Conservation (phyloP, 2,113 vertebrate species). For the Eudyptes chrysolophus region DNA sequence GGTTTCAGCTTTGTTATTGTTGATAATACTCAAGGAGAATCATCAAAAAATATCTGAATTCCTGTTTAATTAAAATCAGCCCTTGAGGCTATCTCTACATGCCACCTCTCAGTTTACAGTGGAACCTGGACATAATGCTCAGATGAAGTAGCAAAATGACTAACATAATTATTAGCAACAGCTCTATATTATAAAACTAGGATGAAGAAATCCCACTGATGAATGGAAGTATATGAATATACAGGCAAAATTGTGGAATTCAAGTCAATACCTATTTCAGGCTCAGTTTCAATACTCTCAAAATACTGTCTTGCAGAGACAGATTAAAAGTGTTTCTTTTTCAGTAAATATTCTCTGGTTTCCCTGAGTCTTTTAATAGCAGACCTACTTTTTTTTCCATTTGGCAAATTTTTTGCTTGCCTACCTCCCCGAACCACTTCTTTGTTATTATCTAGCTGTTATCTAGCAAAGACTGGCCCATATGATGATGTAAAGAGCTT, state of each 20-base stretch:
- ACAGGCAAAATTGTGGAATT: not conserved
- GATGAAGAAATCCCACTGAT: not conserved
- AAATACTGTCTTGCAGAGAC: not conserved
- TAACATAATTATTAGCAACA: not conserved
- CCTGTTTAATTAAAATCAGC: not conserved
- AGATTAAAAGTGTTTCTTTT: not conserved
- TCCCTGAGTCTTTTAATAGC: not conserved
- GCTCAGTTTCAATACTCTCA: not conserved
- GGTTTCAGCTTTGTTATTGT: slow-evolving; percentile 11
- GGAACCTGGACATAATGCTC: not conserved
- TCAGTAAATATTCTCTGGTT: not conserved
- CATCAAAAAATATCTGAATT: not conserved
- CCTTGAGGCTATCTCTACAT: not conserved
- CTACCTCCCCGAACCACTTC: not conserved
- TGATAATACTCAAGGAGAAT: not conserved
- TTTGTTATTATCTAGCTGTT: not conserved
- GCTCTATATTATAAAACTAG: not conserved
- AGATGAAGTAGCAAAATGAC: not conserved
- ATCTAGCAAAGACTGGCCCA: not conserved
- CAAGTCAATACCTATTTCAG: not conserved
- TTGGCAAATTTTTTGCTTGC: not conserved
- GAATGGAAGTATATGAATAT: not conserved
- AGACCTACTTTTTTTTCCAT: not conserved
- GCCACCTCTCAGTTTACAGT: not conserved
- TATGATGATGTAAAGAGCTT: not conserved